Conservation (phyloP, 1,140 invertebrate species). For the Halictus rubicundus region DNA sequence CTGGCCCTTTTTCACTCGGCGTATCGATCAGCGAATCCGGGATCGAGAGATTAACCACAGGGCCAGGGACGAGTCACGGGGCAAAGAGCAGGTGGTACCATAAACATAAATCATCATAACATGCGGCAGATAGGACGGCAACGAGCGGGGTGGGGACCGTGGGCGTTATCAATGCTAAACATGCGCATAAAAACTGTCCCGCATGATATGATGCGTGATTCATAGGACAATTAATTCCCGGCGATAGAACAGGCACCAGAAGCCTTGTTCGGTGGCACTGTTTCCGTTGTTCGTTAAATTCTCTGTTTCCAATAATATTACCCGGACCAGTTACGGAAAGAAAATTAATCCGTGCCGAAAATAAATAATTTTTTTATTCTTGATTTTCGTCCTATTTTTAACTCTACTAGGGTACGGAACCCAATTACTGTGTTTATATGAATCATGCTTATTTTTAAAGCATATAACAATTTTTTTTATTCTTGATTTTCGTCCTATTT, state of each 20-base stretch:
- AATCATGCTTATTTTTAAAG: no score
- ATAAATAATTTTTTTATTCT: no score
- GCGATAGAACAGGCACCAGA: conserved; percentile 37
- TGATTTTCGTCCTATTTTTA: no score
- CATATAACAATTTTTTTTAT: no score
- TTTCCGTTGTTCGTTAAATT: conserved; percentile 39
- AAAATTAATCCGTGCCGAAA: no score
- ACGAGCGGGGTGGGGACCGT: conserved; percentile 28
- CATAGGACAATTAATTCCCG: conserved; percentile 77
- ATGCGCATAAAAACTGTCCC: conserved; percentile 72
- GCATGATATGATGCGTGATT: conserved; percentile 72
- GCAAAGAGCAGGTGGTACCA: conserved; percentile 58
- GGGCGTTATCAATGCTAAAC: conserved; percentile 77
- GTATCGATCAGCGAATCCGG: conserved; percentile 25
- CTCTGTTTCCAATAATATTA: neutral
- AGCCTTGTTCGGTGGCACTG: neutral
- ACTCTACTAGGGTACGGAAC: no score
- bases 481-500: no score
- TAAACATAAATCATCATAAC: conserved; percentile 77
- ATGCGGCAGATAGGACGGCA: conserved; percentile 49
- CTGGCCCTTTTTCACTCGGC: neutral
- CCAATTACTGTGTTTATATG: no score
- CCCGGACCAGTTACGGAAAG: no score
- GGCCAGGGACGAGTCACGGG: conserved; percentile 18
- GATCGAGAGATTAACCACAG: conserved; percentile 29